Percentiles rank a stretch among this genome's conserved stretches.
Conservation (phyloP, 2,797 vertebrate species). For the Acanthurus lineatus region DNA sequence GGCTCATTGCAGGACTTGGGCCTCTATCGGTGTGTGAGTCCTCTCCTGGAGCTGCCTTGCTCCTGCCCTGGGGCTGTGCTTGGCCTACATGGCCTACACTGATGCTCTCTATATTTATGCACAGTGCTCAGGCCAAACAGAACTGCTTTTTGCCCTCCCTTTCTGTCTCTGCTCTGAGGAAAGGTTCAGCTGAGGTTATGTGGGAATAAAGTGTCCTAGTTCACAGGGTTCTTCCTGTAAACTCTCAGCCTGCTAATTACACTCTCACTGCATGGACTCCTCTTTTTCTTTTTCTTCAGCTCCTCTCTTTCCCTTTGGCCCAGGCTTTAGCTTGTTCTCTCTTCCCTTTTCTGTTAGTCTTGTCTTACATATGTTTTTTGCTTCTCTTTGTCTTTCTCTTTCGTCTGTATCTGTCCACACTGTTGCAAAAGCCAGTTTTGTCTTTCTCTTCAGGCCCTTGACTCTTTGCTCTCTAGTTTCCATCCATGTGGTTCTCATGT, state of each 20-base stretch:
- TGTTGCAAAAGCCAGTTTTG: background rate
- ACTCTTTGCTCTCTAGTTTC: constrained; percentile 23
- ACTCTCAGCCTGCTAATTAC: constrained; percentile 58
- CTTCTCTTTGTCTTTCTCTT: background rate
- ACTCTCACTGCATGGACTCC: constrained; percentile 29
- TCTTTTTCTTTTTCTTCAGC: constrained; percentile 21
- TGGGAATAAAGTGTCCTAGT: constrained; percentile 58
- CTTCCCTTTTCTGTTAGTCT: background rate
- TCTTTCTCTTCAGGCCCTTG: background rate
- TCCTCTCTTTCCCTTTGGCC: background rate
- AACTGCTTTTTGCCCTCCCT: constrained; percentile 6
- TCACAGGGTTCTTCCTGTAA: constrained; percentile 63
- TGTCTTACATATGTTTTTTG: background rate
- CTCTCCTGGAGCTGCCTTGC: constrained; percentile 15
- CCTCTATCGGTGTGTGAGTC: background rate
- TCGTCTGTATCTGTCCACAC: constrained; percentile 1
- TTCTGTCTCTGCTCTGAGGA: constrained; percentile 12
- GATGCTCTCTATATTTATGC: constrained; percentile 56
- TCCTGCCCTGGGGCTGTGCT: constrained; percentile 32
- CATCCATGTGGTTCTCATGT: constrained; percentile 6
- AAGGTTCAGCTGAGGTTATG: constrained; percentile 63
- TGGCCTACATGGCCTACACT: constrained; percentile 42
- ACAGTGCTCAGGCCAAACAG: constrained; percentile 31
- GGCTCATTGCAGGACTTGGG: constrained; percentile 29
- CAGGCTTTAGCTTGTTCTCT: background rate